These are phyloP conservation scores for Saguinus imperator DNA, from an alignment of 2,113 vertebrate species.

Conservation along the genomic window DNA sequence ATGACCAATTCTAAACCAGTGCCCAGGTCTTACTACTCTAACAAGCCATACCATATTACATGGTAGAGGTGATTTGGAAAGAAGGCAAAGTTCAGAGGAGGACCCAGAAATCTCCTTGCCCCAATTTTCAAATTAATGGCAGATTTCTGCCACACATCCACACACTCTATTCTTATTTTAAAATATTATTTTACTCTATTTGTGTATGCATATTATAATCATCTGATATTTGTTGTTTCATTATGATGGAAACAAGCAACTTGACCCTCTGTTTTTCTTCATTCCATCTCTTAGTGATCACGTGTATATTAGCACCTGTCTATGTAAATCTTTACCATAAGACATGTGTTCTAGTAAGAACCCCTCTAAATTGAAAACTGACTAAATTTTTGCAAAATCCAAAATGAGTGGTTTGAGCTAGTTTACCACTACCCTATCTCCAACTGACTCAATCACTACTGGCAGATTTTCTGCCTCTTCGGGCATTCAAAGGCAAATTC, in stretches of 20 bases:
- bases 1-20: background rate
- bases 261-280: background rate
- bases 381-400: constrained; percentile 24
- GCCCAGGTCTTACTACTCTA: background rate
- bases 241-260: background rate
- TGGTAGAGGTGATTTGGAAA: background rate
- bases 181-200: background rate
- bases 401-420: constrained; percentile 33
- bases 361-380: background rate
- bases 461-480: background rate
- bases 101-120: background rate
- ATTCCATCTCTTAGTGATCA: background rate
- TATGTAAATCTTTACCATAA: background rate
- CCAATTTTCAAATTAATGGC: constrained; percentile 10
- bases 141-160: background rate
- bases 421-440: background rate
- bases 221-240: background rate
- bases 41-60: background rate
- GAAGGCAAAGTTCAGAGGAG: background rate
- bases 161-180: background rate
- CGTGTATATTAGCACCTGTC: background rate
- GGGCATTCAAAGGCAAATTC: constrained; percentile 16
- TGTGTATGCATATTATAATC: background rate
- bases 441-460: background rate
- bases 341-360: background rate